A percentile compares a stretch with the other conserved stretches of the same genome.
Evolutionary conservation across 2,797 vertebrate genomes (phyloP).

Genomic region (Sternotherus odoratus): DNA sequence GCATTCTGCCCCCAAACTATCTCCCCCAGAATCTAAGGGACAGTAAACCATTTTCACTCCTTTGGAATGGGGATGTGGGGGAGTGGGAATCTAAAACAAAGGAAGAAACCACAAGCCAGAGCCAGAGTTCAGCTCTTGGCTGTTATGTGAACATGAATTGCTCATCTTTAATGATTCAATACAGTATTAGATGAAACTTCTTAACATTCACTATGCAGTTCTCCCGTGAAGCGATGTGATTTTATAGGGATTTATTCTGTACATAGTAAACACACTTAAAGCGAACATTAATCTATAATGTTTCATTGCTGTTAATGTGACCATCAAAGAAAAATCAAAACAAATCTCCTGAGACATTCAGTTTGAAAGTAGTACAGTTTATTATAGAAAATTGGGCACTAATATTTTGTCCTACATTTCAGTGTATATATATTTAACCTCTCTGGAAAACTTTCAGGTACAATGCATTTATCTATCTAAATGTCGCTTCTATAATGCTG

Average conservation of each 20-base stretch:
- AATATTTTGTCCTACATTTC: constrained; percentile 49
- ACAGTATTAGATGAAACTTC: neutral
- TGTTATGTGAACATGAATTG: neutral
- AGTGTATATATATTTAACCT: neutral
- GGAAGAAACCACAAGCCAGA: accelerated
- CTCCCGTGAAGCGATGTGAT: constrained; percentile 18
- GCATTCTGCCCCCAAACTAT: neutral
- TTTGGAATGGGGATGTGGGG: neutral
- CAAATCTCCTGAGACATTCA: constrained; percentile 15
- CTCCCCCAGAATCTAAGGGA: neutral
- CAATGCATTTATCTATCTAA: neutral
- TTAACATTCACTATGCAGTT: constrained; percentile 30
- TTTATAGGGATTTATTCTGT: constrained; percentile 14
- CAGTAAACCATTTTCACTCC: neutral
- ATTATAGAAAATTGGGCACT: constrained; percentile 42
- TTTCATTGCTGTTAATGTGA: constrained; percentile 32
- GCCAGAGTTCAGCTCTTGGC: neutral
- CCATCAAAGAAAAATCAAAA: constrained; percentile 45
- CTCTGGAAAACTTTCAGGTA: constrained; percentile 37
- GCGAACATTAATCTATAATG: constrained; percentile 6
- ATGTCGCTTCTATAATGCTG: neutral
- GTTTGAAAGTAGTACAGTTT: constrained; percentile 28
- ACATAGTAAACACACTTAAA: constrained; percentile 43
- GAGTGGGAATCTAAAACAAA: neutral
- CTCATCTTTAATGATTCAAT: neutral